Percentiles rank a stretch among this genome's conserved stretches.
Evolutionary conservation across 2,113 vertebrate species (phyloP).

Genomic region (Chitala chitala): DNA sequence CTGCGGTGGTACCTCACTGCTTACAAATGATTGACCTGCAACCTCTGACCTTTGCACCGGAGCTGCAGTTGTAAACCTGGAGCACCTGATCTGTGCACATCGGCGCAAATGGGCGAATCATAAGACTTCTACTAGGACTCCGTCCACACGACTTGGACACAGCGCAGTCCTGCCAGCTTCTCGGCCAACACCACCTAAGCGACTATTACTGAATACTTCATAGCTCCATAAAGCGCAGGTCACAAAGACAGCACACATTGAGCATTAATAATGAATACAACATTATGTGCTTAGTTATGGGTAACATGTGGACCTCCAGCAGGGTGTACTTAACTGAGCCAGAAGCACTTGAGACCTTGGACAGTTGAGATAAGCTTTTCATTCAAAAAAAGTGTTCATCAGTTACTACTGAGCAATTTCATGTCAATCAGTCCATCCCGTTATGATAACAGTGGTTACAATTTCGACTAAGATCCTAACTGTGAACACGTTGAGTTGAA

Average conservation of each 20-base stretch:
- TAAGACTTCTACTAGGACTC: too few species aligned
- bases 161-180: not conserved
- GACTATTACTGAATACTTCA: constrained; percentile 55
- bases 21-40: not conserved
- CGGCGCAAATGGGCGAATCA: too few species aligned
- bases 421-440: not conserved
- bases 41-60: not conserved
- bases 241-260: constrained; percentile 49
- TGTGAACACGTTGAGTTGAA: too few species aligned
- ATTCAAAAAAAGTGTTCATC: too few species aligned
- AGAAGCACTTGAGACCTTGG: not conserved
- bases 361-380: not conserved
- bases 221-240: constrained; percentile 36
- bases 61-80: too few species aligned
- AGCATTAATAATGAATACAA: constrained; percentile 57
- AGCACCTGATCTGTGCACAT: too few species aligned
- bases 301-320: not conserved
- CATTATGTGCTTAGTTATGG: constrained; percentile 7
- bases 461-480: too few species aligned
- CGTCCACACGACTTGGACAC: too few species aligned
- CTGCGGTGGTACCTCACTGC: too few species aligned
- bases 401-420: too few species aligned
- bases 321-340: not conserved
- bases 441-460: too few species aligned
- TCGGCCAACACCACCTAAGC: constrained; percentile 18